Evolutionary conservation across 2,888 invertebrate genomes (phyloP).

Genomic region (Halocaridina rubra): DNA sequence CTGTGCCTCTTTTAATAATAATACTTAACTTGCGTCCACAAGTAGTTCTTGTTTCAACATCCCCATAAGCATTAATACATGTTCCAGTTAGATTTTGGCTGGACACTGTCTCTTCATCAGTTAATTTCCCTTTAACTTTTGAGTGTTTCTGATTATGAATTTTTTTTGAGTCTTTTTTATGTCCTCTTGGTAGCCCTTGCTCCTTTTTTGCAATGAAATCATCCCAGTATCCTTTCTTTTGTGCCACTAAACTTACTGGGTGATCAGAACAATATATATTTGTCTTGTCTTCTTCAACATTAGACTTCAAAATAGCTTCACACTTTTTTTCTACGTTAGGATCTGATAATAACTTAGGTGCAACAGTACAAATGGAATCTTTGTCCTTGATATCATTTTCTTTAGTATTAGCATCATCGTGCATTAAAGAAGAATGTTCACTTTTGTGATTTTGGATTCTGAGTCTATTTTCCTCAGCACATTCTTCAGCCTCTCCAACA

Average conservation of each 20-base stretch:
- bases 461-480: neutral
- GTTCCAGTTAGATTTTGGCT: too few species aligned
- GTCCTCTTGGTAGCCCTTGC: neutral
- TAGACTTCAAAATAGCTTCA: too few species aligned
- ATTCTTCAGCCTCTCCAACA: neutral
- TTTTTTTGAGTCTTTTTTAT: neutral
- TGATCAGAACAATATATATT: too few species aligned
- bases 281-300: too few species aligned
- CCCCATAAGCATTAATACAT: too few species aligned
- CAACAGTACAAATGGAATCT: too few species aligned
- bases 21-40: constrained; percentile 35
- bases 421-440: neutral
- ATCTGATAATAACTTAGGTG: too few species aligned
- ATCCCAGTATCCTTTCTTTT: constrained; percentile 52
- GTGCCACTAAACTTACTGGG: constrained; percentile 34
- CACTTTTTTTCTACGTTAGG: too few species aligned
- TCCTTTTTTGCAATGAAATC: constrained; percentile 16
- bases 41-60: neutral
- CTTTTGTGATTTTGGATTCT: too few species aligned
- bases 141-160: neutral
- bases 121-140: neutral
- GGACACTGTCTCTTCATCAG: neutral
- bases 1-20: constrained; percentile 32
- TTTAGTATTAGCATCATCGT: neutral
- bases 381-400: neutral